phyloP scores from a whole-genome alignment of 2,888 invertebrate genomes.

The Venustoraphidia nigricollis region DNA sequence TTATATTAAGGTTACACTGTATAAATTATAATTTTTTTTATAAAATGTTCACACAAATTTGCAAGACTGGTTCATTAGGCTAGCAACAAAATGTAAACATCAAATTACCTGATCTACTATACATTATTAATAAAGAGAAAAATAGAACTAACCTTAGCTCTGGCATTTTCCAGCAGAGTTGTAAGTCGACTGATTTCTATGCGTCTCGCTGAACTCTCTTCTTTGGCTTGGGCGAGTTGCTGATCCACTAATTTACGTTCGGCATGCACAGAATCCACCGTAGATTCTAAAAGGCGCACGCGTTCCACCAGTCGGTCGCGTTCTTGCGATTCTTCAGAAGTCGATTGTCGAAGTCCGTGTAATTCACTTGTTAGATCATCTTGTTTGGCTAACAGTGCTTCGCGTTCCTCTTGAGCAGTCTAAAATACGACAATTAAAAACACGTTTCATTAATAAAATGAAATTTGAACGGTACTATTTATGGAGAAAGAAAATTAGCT shows the following conservation, averaged over 20 bases:
- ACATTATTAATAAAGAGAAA: no score
- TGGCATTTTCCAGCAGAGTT: constrained; percentile 68
- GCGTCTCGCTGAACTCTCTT: constrained; percentile 56
- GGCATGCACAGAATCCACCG: constrained; percentile 54
- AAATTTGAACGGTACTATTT: neutral
- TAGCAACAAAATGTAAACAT: no score
- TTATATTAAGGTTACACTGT: no score
- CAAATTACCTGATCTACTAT: no score
- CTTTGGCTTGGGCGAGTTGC: constrained; percentile 54
- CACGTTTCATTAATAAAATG: neutral
- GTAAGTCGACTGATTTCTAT: constrained; percentile 67
- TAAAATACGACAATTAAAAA: constrained; percentile 14
- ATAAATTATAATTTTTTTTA: no score
- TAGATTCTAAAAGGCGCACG: constrained; percentile 52
- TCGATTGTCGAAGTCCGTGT: constrained; percentile 41
- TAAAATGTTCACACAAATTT: no score
- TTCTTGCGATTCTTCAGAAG: constrained; percentile 43
- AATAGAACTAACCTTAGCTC: constrained; percentile 45
- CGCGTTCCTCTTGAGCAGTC: constrained; percentile 68
- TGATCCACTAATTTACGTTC: constrained; percentile 61
- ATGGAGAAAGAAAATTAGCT: neutral
- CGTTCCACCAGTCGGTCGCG: constrained; percentile 53
- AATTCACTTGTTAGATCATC: constrained; percentile 62
- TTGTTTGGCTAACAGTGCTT: constrained; percentile 54
- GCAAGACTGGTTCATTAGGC: no score